A percentile compares a stretch with the other conserved stretches of the same genome.
Conservation (phyloP, 1,140 invertebrate genomes). For the Trichoplusia ni region DNA sequence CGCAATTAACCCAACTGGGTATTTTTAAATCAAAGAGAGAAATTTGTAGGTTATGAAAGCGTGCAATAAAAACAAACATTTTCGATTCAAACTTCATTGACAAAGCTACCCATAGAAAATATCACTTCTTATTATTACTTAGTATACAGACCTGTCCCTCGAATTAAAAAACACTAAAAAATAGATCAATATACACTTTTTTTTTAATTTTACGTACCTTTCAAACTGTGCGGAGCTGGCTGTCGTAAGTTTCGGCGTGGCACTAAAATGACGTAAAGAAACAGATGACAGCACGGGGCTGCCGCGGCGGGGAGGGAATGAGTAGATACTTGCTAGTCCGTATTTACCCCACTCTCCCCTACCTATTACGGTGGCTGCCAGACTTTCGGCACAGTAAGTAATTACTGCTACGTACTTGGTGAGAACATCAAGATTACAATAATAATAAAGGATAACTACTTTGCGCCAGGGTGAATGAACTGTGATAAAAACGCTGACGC, state of each 20-base stretch:
- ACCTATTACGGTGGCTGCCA: too few species aligned
- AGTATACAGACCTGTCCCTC: constrained; percentile 61
- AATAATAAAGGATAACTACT: too few species aligned
- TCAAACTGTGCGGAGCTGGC: constrained; percentile 5
- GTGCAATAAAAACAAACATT: background rate
- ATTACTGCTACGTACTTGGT: too few species aligned
- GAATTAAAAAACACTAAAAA: constrained; percentile 31
- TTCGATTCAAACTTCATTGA: constrained; percentile 37
- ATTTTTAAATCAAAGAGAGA: constrained; percentile 27
- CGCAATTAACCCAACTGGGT: constrained; percentile 41
- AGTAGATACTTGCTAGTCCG: constrained; percentile 24
- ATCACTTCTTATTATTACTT: constrained; percentile 59
- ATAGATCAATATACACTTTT: constrained; percentile 9
- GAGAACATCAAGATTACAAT: too few species aligned
- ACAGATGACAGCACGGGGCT: background rate
- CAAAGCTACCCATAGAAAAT: constrained; percentile 17
- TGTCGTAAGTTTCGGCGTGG: constrained; percentile 1
- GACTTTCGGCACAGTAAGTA: too few species aligned
- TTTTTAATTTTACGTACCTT: constrained; percentile 19
- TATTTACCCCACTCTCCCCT: too few species aligned
- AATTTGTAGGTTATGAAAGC: too few species aligned
- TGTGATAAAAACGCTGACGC: too few species aligned
- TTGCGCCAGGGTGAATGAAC: too few species aligned
- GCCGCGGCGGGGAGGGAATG: constrained; percentile 10
- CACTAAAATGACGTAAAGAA: too few species aligned